Evolutionary conservation across 1,140 invertebrate species (phyloP).

Genomic region (Saxidomus purpurata): DNA sequence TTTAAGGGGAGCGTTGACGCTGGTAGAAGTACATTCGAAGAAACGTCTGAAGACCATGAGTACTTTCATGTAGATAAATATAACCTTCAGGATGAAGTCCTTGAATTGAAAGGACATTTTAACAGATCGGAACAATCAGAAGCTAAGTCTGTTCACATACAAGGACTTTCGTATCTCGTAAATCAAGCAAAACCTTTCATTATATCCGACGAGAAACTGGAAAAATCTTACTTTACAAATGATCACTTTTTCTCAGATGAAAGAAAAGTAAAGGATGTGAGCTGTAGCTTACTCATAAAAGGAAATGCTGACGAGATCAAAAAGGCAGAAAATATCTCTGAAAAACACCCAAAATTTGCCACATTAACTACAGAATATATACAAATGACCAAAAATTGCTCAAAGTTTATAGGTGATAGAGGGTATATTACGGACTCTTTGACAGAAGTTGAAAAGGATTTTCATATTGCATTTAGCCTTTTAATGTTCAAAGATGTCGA

Average conservation of each 20-base stretch:
- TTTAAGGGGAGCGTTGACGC: not conserved
- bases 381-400: slow-evolving; percentile 36
- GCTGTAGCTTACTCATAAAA: not conserved
- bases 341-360: not conserved
- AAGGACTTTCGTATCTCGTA: not conserved
- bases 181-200: slow-evolving; percentile 14
- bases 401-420: slow-evolving; percentile 41
- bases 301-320: not conserved
- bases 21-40: not conserved
- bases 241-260: not conserved
- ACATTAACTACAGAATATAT: not conserved
- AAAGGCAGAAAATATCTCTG: not conserved
- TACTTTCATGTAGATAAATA: slow-evolving; percentile 22
- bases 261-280: slow-evolving; percentile 10
- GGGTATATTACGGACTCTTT: slow-evolving; percentile 72
- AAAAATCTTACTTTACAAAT: not conserved
- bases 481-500: slow-evolving; percentile 78
- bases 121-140: not conserved
- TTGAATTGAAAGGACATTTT: slow-evolving; percentile 14
- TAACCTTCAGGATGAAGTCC: not conserved
- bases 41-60: not conserved
- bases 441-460: slow-evolving; percentile 73
- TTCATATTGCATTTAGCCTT: slow-evolving; percentile 81
- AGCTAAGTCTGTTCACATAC: not conserved
- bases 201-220: not conserved